Evolutionary conservation across 2,797 vertebrate genomes (phyloP).

Genomic region (Thaleichthys pacificus): DNA sequence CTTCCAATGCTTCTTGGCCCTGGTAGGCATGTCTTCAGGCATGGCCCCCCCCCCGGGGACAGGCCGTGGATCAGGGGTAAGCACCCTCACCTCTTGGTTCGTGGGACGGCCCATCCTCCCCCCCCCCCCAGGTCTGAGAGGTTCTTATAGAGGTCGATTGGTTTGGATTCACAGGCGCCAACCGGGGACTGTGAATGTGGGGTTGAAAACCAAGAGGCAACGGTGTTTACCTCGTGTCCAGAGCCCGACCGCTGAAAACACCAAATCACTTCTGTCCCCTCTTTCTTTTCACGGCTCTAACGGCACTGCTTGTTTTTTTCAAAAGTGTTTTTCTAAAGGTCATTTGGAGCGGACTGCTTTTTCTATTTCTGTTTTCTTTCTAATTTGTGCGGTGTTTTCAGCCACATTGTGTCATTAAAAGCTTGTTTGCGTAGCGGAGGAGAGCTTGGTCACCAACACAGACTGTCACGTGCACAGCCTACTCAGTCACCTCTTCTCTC

Average conservation of each 20-base stretch:
- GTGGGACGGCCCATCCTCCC: constrained; percentile 31
- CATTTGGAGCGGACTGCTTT: neutral
- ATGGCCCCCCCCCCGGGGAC: constrained; percentile 48
- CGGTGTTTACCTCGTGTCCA: constrained; percentile 36
- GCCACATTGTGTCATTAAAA: constrained; percentile 11
- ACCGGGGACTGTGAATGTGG: neutral
- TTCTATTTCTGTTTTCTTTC: neutral
- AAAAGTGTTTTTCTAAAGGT: no score
- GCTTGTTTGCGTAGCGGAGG: constrained; percentile 12
- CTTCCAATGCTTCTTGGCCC: constrained; percentile 13
- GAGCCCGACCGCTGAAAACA: constrained; percentile 18
- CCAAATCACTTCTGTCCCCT: neutral
- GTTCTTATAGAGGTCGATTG: constrained; percentile 1
- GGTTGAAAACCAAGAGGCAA: constrained; percentile 29
- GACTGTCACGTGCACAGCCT: constrained; percentile 32
- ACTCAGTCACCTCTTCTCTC: constrained; percentile 16
- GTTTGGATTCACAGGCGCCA: constrained; percentile 27
- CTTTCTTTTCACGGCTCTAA: constrained; percentile 12
- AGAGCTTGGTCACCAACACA: constrained; percentile 56
- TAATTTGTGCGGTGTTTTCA: constrained; percentile 20
- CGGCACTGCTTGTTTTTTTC: neutral
- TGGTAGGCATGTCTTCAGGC: constrained; percentile 47
- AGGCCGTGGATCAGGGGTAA: constrained; percentile 53
- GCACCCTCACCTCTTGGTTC: constrained; percentile 55
- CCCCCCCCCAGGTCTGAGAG: no score